Conservation (phyloP, 2,888 invertebrate genomes). For the Mallateleia sp. region DNA sequence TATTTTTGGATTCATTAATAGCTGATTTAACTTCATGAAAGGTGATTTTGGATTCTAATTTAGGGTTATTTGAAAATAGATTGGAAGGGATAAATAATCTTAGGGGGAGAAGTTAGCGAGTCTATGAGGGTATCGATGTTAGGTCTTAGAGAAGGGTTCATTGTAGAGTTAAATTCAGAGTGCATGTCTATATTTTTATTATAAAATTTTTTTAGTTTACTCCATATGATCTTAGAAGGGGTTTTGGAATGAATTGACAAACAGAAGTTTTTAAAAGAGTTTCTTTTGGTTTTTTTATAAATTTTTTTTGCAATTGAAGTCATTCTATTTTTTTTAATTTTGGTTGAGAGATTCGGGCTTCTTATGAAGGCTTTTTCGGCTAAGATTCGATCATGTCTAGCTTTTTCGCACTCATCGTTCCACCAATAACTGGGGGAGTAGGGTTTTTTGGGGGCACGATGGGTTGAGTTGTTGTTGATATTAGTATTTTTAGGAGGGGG, state of each 20-base stretch:
- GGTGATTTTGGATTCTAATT: neutral
- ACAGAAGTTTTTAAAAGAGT: slow-evolving; percentile 19
- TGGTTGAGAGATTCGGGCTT: neutral
- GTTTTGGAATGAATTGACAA: no score
- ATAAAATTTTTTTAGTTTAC: neutral
- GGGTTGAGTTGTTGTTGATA: no score
- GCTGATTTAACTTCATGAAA: no score
- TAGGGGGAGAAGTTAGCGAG: no score
- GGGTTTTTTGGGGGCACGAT: neutral
- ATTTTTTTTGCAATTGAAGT: slow-evolving; percentile 7
- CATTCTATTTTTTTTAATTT: neutral
- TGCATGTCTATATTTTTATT: neutral
- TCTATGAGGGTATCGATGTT: no score
- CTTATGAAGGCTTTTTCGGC: slow-evolving; percentile 12
- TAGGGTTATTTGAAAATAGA: no score
- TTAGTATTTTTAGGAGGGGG: no score
- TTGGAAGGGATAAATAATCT: no score
- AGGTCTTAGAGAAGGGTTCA: neutral
- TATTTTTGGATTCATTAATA: no score
- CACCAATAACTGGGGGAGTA: neutral
- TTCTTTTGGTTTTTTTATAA: neutral
- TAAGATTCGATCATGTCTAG: neutral
- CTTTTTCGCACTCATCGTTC: slow-evolving; percentile 1
- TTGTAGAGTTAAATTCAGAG: neutral
- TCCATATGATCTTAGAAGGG: neutral